Conservation (phyloP, 2,113 vertebrate species). For the Azemiops feae region DNA sequence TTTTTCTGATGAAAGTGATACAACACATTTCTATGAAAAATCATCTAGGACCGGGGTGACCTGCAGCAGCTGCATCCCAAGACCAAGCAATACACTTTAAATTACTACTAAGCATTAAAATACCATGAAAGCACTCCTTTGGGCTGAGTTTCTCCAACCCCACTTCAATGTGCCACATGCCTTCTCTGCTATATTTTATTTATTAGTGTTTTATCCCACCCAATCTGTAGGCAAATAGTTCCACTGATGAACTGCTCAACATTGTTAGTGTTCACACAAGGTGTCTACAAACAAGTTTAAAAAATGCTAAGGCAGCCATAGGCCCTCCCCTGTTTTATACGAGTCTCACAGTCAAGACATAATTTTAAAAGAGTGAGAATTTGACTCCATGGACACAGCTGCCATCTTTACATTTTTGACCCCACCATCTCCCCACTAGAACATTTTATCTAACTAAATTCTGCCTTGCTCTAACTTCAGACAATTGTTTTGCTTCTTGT, state of each 20-base stretch:
- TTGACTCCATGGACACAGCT: background rate
- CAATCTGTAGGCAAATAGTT: background rate
- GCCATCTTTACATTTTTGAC: background rate
- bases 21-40: background rate
- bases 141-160: background rate
- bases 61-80: background rate
- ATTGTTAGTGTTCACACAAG: background rate
- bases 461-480: background rate
- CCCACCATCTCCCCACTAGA: background rate
- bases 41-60: background rate
- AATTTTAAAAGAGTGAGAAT: background rate
- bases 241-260: background rate
- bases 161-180: background rate
- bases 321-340: background rate
- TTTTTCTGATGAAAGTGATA: background rate
- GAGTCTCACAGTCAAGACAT: background rate
- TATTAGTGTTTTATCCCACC: too few relatives aligned
- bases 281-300: background rate
- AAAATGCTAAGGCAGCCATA: background rate
- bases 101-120: background rate
- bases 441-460: background rate
- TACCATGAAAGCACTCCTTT: background rate
- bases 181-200: background rate
- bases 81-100: background rate
- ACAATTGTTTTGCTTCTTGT: background rate